A percentile compares a stretch with the other conserved stretches of the same genome.
phyloP scores from a whole-genome alignment of 1,140 invertebrate genomes.

The Stegodyphus mimosarum region DNA sequence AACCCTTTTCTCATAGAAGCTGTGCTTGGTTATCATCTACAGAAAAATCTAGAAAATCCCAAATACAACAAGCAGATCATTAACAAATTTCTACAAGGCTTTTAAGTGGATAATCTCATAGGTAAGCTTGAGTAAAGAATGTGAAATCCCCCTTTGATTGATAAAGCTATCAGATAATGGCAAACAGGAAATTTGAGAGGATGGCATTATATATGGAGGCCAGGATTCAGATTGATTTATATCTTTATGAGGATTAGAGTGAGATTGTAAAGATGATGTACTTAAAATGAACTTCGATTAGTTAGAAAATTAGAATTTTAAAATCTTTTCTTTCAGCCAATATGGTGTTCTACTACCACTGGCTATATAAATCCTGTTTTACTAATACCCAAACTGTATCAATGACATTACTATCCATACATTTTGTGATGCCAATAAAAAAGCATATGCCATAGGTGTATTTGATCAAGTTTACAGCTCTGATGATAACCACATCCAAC shows the following conservation, averaged over 20 bases:
- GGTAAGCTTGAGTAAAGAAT: neutral
- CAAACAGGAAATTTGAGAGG: neutral
- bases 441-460: too few relatives aligned
- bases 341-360: constrained; percentile 1
- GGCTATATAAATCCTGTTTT: too few relatives aligned
- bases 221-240: neutral
- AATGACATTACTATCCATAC: too few relatives aligned
- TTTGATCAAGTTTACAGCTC: too few relatives aligned
- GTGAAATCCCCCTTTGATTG: neutral
- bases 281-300: neutral
- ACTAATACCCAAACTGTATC: too few relatives aligned
- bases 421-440: too few relatives aligned
- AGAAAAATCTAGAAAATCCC: neutral
- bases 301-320: neutral
- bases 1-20: constrained; percentile 18
- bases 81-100: neutral
- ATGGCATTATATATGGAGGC: constrained; percentile 7
- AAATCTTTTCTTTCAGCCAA: constrained; percentile 3
- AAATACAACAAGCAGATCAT: neutral
- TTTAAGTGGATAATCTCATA: constrained; percentile 29
- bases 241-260: neutral
- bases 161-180: neutral
- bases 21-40: neutral
- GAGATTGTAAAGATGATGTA: neutral
- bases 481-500: too few relatives aligned